Evolutionary conservation across 2,888 invertebrate species (phyloP), one percentile per base, ranked within the genome.

Genomic region (Coenonympha glycerion): DNA sequence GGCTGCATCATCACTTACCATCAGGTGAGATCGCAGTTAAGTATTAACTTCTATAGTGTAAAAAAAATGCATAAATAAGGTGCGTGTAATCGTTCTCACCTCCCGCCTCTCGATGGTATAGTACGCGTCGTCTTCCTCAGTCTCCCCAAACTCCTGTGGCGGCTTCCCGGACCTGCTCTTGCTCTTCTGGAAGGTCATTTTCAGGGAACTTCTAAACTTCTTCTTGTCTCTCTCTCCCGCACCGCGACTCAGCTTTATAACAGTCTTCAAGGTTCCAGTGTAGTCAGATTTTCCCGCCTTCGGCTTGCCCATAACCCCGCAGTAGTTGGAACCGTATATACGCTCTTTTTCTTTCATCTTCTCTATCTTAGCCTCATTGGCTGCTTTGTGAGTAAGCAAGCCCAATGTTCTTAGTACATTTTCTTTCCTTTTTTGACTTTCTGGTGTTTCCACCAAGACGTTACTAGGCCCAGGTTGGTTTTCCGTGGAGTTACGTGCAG

Each of bases 221-320:
- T 92, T 92, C 63, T 91, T 86, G 21, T 85, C 85, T 16, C 74
- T 64, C 0, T 78, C 79, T 0, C 91, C 73, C 1, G 71, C 57
- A 55, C 68, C 81, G 56, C 91, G 89, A 70, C 91, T 92, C 58
- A 95, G 79, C 78, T 95, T 93, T 63, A 95, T 95, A 63, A 95
- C 92, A 62, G 95, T 94, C 72, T 95, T 95, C 58, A 95, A 73
- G 0, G 94, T 95, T 30, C 95, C 95, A 2, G 94, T 93, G 66
- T 92, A 94, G 62, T 89, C 90, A 13, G 84, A 80, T 3, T 79
- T 67, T 19, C 77, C 76, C 0, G 76, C 58, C 46, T 71, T 66
- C 49, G 80, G 76, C 53, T 73, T 79, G 0, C 66, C 68, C 59
- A 75, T 66, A 36, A 70, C 63, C 1, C 69, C 69, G 42, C 66